Evolutionary conservation across 2,797 vertebrate genomes (phyloP), one percentile per base, ranked within the genome.

Genomic region (Schizopygopsis pylzovi): DNA sequence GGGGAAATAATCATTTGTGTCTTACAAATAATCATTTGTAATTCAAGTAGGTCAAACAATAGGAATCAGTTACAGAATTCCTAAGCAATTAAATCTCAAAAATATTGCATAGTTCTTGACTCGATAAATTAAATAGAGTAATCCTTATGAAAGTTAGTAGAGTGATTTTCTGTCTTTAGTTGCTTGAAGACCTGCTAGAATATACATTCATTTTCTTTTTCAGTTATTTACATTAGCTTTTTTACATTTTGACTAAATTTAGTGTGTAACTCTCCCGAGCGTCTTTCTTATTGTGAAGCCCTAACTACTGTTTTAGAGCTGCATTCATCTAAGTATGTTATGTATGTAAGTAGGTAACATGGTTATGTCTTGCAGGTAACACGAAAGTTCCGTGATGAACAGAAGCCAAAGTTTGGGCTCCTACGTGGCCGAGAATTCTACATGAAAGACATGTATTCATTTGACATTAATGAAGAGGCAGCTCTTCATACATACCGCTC

Each of bases 391-490:
- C 94, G 98, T 72, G 98, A 99, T 1, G 98, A 99, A 90, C 97
- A 96, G 4, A 97, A 97, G 91, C 98, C 98, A 0, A 96, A 95
- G 81, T 98, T 97, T 1, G 98, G 98, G 54, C 94, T 99, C 88
- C 96, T 99, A 13, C 96, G 98, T 1, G 96, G 97, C 88, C 92
- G 97, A 25, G 98, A 99, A 93, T 99, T 99, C 89, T 98, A 99
- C 95, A 99, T 99, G 98, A 99, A 99, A 88, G 98, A 99, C 94
- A 98, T 99, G 98, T 99, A 99, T 91, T 97, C 97, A 0, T 99
- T 99, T 0, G 98, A 99, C 2, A 20, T 89, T 56, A 97, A 93
- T 0, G 92, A 97, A 61, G 95, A 95, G 87, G 96, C 95, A 0
- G 98, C 98, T 0, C 91, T 4, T 79, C 79, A 84, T 41, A 99